Conservation (phyloP, 2,113 vertebrate genomes). For the Eptesicus fuscus region DNA sequence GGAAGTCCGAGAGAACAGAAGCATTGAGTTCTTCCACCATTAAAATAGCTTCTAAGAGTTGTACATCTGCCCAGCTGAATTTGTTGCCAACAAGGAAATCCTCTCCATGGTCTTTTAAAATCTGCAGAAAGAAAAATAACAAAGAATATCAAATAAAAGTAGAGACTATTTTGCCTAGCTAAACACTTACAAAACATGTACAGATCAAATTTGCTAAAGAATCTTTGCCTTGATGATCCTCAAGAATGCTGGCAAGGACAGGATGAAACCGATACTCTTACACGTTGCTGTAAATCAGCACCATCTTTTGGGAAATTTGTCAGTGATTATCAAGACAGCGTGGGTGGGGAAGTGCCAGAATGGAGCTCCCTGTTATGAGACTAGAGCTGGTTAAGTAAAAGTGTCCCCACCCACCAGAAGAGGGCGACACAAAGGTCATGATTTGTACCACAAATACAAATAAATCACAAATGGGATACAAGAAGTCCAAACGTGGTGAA, state of each 20-base stretch:
- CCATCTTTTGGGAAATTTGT: neutral
- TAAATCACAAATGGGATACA: neutral
- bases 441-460: neutral
- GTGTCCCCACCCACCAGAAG: neutral
- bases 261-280: neutral
- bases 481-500: neutral
- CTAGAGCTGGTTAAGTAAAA: neutral
- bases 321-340: neutral
- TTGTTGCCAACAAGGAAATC: conserved; percentile 89
- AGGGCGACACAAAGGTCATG: neutral
- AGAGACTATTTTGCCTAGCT: neutral
- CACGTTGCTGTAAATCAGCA: neutral
- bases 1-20: conserved; percentile 83
- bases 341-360: neutral
- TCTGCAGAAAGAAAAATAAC: conserved; percentile 75
- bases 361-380: neutral
- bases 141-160: neutral
- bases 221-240: neutral
- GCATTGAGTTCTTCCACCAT: conserved; percentile 87
- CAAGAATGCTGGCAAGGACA: neutral
- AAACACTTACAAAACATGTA: neutral
- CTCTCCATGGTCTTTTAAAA: conserved; percentile 78
- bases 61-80: conserved; percentile 89
- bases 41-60: conserved; percentile 89
- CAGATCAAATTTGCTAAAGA: neutral